Conservation (phyloP, 2,797 vertebrate species). For the Australoheros facetus region DNA sequence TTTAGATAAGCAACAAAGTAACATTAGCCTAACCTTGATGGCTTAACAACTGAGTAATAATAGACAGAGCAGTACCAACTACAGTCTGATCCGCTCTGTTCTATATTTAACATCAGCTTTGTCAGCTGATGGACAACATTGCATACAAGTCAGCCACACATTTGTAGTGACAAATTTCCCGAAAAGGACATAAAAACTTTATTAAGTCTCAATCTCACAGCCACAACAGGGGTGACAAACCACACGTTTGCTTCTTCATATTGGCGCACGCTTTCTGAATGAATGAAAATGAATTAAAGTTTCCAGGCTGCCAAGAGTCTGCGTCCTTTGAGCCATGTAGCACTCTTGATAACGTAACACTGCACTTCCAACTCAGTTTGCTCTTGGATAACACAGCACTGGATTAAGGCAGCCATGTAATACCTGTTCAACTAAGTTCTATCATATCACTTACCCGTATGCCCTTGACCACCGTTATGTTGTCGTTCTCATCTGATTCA, state of each 20-base stretch:
- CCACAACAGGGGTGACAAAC: not conserved
- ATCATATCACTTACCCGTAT: constrained; percentile 89
- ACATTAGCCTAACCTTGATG: not conserved
- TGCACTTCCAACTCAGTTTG: not conserved
- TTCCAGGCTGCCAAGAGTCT: not conserved
- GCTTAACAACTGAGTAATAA: constrained; percentile 35
- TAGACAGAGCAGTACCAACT: constrained; percentile 19
- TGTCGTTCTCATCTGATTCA: constrained; percentile 94
- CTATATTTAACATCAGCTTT: constrained; percentile 59
- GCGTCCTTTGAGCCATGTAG: not conserved
- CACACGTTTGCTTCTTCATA: not conserved
- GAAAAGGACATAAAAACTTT: constrained; percentile 4
- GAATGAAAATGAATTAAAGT: constrained; percentile 28
- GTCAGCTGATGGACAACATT: too few species aligned
- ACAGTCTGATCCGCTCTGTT: constrained; percentile 41
- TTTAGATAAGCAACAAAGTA: not conserved
- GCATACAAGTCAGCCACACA: not conserved
- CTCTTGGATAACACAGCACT: not conserved
- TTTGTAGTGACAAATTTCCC: constrained; percentile 1
- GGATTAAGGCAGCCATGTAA: not conserved
- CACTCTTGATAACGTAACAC: not conserved
- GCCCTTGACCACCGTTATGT: constrained; percentile 96
- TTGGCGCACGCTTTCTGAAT: not conserved
- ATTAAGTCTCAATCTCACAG: not conserved
- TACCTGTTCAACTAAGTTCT: constrained; percentile 4